Base-by-base conservation (phyloP, 2,113 vertebrate genomes). In the Neoarius graeffei region DNA sequence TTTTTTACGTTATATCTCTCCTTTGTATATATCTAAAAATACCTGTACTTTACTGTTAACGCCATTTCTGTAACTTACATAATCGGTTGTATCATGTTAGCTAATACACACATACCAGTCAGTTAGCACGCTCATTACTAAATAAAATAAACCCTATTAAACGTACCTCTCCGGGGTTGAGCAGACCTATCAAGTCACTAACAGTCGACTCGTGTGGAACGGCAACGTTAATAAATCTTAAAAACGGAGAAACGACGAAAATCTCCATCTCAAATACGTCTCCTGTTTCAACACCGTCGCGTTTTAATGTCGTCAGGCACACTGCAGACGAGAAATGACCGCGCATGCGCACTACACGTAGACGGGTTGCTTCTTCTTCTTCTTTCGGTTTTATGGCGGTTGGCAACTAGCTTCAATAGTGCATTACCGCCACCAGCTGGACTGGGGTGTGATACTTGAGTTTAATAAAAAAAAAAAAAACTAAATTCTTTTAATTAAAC, bases 201-300 rank as follows among this genome's bases (percentile, higher is more conserved):
- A 95, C 93, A 17, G 52, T 88, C 3, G 93, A 93, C 1, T 87
- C 92, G 0, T 7, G 56, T 0, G 91, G 84, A 15, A 95, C 89
- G 7, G 25, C 66, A 1, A 77, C 11, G 42, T 19, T 62, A 11
- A 3, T 66, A 56, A 90, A 87, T 0, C 91, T 88, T 9, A 59
- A 52, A 23, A 11, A 48, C 8, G 92, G 87, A 20, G 88, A 77
- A 2, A 52, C 56, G 0, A 95, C 93, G 27, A 87, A 93, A n/a
- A 95, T 92, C 62, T 94, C 94, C 94, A 95, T 95, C 80, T 56
- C 88, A 60, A 54, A 23, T n/a, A 27, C 20, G 54, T 30, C 74
- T 69, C 57, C 20, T 3, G 27, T 10, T 48, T 56, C 8, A 1
- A 35, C 14, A 6, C 3, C 56, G 48, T 77, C 74, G 23, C 74